phyloP scores from a whole-genome alignment of 2,797 vertebrate species.

The Betta splendens region DNA sequence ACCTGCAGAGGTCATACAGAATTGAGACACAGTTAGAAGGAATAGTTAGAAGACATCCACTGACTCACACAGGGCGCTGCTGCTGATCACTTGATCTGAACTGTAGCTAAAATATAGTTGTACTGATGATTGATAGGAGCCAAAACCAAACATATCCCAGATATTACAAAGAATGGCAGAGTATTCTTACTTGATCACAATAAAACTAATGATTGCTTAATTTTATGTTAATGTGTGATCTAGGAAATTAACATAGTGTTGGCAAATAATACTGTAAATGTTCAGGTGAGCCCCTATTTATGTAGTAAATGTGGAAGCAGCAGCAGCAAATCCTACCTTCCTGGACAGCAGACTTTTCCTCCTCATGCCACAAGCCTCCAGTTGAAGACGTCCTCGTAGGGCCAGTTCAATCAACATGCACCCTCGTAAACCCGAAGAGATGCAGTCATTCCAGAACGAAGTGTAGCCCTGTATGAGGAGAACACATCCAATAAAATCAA shows the following conservation, averaged over 20 bases:
- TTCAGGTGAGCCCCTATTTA: too few species aligned
- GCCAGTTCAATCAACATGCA: constrained; percentile 97
- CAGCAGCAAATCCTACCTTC: constrained; percentile 81
- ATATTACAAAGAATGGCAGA: too few species aligned
- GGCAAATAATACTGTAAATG: too few species aligned
- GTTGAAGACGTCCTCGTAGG: constrained; percentile 89
- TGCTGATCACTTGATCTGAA: neutral
- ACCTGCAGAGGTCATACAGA: constrained; percentile 79
- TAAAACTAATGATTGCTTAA: too few species aligned
- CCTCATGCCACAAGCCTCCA: constrained; percentile 94
- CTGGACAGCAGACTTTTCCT: constrained; percentile 93
- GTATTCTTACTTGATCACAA: too few species aligned
- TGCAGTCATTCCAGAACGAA: constrained; percentile 98
- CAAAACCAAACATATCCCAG: too few species aligned
- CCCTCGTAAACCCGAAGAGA: constrained; percentile 94
- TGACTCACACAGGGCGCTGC: neutral
- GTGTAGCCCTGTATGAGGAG: constrained; percentile 90
- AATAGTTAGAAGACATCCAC: neutral
- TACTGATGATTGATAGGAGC: too few species aligned
- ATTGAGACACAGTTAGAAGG: neutral
- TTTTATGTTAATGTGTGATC: too few species aligned
- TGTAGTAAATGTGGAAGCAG: neutral
- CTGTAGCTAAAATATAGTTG: neutral
- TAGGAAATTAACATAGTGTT: too few species aligned
- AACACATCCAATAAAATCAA: too few species aligned